Evolutionary conservation across 2,888 invertebrate genomes (phyloP), one percentile per base, ranked within the genome.

Genomic region (Drosophila leonis): DNA sequence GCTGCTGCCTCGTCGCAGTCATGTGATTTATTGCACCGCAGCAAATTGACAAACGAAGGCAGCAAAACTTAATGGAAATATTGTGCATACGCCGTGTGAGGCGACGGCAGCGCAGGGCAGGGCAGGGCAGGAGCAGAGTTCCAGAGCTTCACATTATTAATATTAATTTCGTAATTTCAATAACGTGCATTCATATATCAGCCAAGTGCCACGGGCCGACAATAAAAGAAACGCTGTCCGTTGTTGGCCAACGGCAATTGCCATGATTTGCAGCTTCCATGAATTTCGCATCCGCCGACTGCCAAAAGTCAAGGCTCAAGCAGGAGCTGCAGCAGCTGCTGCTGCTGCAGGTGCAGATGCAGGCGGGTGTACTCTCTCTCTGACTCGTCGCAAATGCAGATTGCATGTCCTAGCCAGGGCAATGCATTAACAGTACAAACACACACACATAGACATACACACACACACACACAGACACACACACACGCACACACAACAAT

Each of bases 21-120:
- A 59, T 52, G 41, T 75, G 88, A 83, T 88, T 88, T 80, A 83
- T 88, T 63, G 49, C 49, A 24, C 31, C 64, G 44, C 64, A 46
- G 69, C 62, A 83, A 86, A 88, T 83, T 80, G 81, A 86, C 75
- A 83, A 83, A 86, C 86, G 88, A 80, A 77, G 64, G 69, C 69
- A 49, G 74, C 59, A 56, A 56, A 24, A 37, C 15, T 35, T 83
- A 88, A 83, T 88, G 88, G 70, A 80, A 72, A 75, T 75, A 57
- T 75, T 75, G 63, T 80, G 77, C 80, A 87, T 79, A 72, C 73
- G 71, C 65, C 71, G 67, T 59, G 72, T 56, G 9, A 8, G 6
- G 4, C 2, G 29, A n/a, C n/a, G n/a, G n/a, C n/a, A n/a, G n/a
- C n/a, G n/a, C 24, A 24, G 24, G 4, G 12, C 24, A 10, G 2